Evolutionary conservation across 2,888 invertebrate species (phyloP).

Genomic region (Cenopis cana): DNA sequence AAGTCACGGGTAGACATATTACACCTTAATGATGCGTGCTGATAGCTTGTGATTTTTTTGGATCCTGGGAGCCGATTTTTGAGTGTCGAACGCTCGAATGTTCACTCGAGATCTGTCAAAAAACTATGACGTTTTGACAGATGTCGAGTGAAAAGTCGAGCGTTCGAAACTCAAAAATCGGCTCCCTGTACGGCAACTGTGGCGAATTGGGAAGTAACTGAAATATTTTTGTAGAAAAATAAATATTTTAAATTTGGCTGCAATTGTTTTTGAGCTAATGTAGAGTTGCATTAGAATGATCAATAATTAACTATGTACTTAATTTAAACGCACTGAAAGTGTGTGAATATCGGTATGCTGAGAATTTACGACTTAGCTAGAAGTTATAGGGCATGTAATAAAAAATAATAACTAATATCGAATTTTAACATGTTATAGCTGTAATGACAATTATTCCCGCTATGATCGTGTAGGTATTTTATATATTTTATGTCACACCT

Average conservation of each 20-base stretch:
- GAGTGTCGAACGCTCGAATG: no score
- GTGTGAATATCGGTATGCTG: neutral
- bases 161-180: no score
- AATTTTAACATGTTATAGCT: neutral
- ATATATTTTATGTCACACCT: no score
- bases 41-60: neutral
- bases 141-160: no score
- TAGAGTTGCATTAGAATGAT: neutral
- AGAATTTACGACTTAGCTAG: neutral
- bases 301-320: neutral
- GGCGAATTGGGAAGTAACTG: neutral
- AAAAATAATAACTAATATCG: neutral
- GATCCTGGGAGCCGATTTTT: no score
- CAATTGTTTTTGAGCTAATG: neutral
- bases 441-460: neutral
- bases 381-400: neutral
- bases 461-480: conserved; percentile 3
- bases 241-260: conserved; percentile 3
- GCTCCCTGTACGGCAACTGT: no score
- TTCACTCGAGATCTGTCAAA: no score
- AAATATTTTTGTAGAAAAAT: conserved; percentile 25
- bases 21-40: neutral
- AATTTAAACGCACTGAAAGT: neutral
- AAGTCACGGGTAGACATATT: no score
- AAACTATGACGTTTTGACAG: no score